A percentile compares a stretch with the other conserved stretches of the same genome.
Evolutionary conservation across 2,797 vertebrate genomes (phyloP).

Genomic region (Macrochelys suwanniensis): DNA sequence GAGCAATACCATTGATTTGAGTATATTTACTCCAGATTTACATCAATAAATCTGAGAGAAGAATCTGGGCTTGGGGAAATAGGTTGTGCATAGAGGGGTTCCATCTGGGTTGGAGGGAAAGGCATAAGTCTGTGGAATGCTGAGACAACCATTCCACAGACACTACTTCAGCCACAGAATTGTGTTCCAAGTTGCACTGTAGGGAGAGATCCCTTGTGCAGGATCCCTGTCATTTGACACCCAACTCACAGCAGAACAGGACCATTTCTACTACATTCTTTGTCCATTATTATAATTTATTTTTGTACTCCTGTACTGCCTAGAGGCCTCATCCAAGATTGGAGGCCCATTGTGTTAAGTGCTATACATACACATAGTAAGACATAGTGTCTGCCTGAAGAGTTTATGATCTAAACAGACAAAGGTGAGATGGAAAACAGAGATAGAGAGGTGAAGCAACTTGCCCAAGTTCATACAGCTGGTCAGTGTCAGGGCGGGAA

Average conservation of each 20-base stretch:
- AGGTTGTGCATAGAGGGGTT: not conserved
- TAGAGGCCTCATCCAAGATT: not conserved
- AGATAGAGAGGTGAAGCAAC: not conserved
- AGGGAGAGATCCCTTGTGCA: not conserved
- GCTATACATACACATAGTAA: not conserved
- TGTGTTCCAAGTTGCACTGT: not conserved
- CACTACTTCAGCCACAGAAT: not conserved
- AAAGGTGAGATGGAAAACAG: not conserved
- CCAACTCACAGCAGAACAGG: not conserved
- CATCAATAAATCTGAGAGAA: not conserved
- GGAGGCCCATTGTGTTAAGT: not conserved
- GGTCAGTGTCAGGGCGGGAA: not conserved
- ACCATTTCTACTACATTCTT: not conserved
- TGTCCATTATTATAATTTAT: not conserved
- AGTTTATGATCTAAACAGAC: not conserved
- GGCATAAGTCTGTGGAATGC: not conserved
- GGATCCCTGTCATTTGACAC: not conserved
- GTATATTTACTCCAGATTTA: slow-evolving; percentile 2
- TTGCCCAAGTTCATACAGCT: not conserved
- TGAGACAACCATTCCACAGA: slow-evolving; percentile 30
- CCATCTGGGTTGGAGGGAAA: not conserved
- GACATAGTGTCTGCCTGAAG: not conserved
- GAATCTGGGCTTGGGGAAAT: not conserved
- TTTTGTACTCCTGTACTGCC: not conserved
- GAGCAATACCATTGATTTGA: not conserved